phyloP scores from a whole-genome alignment of 2,113 vertebrate species.

The Cepphus grylle region DNA sequence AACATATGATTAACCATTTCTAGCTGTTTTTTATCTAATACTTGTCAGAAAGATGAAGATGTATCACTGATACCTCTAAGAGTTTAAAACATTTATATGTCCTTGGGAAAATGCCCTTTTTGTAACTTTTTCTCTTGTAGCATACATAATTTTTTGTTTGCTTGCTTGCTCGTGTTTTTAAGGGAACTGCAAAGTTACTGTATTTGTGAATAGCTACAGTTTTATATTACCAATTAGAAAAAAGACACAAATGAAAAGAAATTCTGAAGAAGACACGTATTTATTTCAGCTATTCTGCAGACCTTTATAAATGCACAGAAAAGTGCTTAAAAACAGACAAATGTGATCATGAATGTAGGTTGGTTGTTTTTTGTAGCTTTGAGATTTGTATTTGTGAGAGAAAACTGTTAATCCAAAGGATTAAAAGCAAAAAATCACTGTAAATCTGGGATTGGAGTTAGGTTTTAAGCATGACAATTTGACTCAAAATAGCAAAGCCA shows the following conservation, averaged over 20 bases:
- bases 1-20: background rate
- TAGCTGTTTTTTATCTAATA: background rate
- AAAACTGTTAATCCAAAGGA: background rate
- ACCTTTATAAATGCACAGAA: background rate
- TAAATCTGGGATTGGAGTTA: background rate
- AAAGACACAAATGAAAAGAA: background rate
- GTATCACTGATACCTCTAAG: background rate
- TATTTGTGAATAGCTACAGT: background rate
- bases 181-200: background rate
- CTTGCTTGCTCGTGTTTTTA: background rate
- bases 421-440: background rate
- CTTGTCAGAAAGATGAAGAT: background rate
- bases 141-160: background rate
- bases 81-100: background rate
- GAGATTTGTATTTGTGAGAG: background rate
- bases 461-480: background rate
- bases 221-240: background rate
- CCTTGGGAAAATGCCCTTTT: background rate
- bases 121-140: background rate
- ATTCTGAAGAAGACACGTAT: background rate
- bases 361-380: background rate
- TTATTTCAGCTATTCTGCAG: background rate
- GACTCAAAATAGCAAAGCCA: background rate
- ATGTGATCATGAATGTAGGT: background rate
- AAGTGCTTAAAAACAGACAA: background rate